Conservation (phyloP, 2,797 vertebrate genomes). For the Botia kubotai region DNA sequence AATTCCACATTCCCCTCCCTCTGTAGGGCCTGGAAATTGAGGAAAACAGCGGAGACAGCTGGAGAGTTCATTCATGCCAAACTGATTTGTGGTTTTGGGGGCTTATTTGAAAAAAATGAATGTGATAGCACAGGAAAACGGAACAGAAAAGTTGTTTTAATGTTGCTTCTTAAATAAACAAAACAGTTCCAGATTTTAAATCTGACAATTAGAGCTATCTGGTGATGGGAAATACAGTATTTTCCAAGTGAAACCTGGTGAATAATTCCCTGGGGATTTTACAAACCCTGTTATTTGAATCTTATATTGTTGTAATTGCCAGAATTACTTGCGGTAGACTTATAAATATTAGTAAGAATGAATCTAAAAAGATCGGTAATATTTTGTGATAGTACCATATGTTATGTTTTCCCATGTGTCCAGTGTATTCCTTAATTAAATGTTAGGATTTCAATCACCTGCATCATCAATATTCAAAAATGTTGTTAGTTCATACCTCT, state of each 20-base stretch:
- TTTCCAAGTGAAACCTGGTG: background rate
- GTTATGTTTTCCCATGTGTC: background rate
- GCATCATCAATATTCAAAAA: background rate
- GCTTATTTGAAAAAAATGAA: conserved; percentile 25
- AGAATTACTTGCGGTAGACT: too few relatives aligned
- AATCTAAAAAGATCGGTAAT: too few relatives aligned
- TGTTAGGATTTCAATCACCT: background rate
- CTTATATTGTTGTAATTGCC: background rate
- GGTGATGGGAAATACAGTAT: background rate
- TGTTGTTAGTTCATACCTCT: conserved; percentile 82
- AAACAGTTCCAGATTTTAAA: conserved; percentile 10
- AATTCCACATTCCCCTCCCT: conserved; percentile 51
- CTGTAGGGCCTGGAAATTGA: conserved; percentile 33
- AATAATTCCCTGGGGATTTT: background rate
- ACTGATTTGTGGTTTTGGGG: too few relatives aligned
- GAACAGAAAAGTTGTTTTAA: conserved; percentile 4
- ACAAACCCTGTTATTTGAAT: background rate
- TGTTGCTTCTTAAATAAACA: background rate
- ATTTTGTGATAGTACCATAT: too few relatives aligned
- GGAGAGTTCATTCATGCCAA: too few relatives aligned
- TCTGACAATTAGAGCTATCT: background rate
- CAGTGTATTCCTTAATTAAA: background rate
- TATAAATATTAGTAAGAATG: too few relatives aligned
- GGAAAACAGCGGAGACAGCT: too few relatives aligned
- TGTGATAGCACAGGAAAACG: conserved; percentile 28